phyloP scores from a whole-genome alignment of 2,888 invertebrate species.

The Drosophila yooni region DNA sequence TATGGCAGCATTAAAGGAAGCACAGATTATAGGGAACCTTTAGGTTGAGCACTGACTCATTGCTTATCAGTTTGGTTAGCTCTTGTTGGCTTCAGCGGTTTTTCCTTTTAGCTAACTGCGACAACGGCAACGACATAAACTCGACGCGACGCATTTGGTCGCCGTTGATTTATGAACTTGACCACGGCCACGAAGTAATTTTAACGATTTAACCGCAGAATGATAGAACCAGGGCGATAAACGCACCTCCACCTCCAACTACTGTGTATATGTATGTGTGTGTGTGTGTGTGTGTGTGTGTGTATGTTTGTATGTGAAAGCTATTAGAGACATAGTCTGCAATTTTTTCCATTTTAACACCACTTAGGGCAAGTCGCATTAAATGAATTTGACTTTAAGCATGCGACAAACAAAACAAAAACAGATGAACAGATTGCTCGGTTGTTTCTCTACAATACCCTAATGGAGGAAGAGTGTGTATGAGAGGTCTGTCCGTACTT shows the following conservation, averaged over 20 bases:
- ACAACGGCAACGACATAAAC: slow-evolving; percentile 29
- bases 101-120: slow-evolving; percentile 66
- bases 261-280: slow-evolving; percentile 16
- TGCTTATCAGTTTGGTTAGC: slow-evolving; percentile 31
- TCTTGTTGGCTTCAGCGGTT: slow-evolving; percentile 54
- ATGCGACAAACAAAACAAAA: slow-evolving; percentile 28
- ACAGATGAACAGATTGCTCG: slow-evolving; percentile 29
- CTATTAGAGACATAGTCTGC: slow-evolving; percentile 62
- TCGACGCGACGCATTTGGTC: slow-evolving; percentile 45
- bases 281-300: slow-evolving; percentile 22
- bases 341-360: slow-evolving; percentile 63
- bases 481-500: not conserved
- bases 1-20: not conserved
- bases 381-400: slow-evolving; percentile 62
- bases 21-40: slow-evolving; percentile 37
- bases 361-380: slow-evolving; percentile 59
- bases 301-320: slow-evolving; percentile 57
- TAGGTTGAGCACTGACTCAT: not conserved
- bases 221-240: slow-evolving; percentile 78
- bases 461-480: not conserved
- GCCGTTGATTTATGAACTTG: slow-evolving; percentile 81
- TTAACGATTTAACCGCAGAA: slow-evolving; percentile 80
- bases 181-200: slow-evolving; percentile 76
- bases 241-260: slow-evolving; percentile 41
- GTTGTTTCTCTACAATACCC: not conserved